Evolutionary conservation across 2,113 vertebrate genomes (phyloP).

Genomic region (Cyrtonyx montezumae): DNA sequence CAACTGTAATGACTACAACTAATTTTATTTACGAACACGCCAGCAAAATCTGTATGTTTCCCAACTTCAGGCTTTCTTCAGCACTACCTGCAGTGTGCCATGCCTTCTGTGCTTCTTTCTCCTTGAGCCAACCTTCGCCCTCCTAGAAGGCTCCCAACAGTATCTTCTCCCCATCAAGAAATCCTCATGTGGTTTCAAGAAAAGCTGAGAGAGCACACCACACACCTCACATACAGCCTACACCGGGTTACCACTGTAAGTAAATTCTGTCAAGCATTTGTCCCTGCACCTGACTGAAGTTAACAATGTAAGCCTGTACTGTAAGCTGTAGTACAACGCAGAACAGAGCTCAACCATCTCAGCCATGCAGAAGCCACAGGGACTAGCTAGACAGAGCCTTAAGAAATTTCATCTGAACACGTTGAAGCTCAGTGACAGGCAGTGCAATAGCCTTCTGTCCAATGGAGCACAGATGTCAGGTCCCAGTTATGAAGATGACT

Average conservation of each 20-base stretch:
- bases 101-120: not conserved
- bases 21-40: not conserved
- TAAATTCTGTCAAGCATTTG: not conserved
- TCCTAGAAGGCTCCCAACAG: not conserved
- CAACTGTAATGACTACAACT: not conserved
- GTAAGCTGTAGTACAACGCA: fast-evolving
- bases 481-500: not conserved
- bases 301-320: not conserved
- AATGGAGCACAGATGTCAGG: not conserved
- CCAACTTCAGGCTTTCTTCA: not conserved
- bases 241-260: not conserved
- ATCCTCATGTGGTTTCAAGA: not conserved
- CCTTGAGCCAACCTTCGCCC: not conserved
- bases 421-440: not conserved
- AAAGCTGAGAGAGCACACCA: not conserved
- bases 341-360: not conserved
- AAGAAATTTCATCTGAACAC: not conserved
- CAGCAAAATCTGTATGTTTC: not conserved
- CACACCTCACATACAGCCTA: fast-evolving
- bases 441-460: not conserved
- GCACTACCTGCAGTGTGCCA: fast-evolving
- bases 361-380: not conserved
- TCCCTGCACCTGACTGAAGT: too few species aligned
- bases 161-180: not conserved
- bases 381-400: not conserved